Evolutionary conservation across 2,113 vertebrate species (phyloP).

Genomic region (Siniperca chuatsi): DNA sequence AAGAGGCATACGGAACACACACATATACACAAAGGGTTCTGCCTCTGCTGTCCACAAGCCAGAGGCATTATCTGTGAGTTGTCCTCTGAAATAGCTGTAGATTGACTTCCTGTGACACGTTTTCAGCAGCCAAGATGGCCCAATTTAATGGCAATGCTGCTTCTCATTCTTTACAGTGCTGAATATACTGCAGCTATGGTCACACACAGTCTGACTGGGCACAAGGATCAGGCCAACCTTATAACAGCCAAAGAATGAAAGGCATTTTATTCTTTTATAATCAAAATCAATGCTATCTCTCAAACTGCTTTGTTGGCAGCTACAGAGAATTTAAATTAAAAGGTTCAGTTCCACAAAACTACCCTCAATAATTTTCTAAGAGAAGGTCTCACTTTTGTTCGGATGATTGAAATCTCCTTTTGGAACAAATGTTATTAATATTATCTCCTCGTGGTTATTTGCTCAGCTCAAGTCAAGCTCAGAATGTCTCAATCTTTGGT

Average conservation of each 20-base stretch:
- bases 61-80: conserved; percentile 54
- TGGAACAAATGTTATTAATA: conserved; percentile 37
- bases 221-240: conserved; percentile 32
- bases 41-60: conserved; percentile 38
- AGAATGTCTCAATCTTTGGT: conserved; percentile 21
- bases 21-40: conserved; percentile 39
- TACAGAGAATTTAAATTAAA: conserved; percentile 44
- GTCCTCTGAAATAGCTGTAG: conserved; percentile 18
- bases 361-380: conserved; percentile 13
- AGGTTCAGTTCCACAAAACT: conserved; percentile 42
- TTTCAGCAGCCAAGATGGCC: conserved; percentile 15
- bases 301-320: conserved; percentile 36
- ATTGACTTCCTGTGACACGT: conserved; percentile 6
- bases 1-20: conserved; percentile 12
- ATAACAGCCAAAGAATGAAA: conserved; percentile 50
- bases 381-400: conserved; percentile 39
- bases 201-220: conserved; percentile 47
- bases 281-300: conserved; percentile 50
- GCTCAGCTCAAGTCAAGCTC: conserved; percentile 20
- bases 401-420: conserved; percentile 33
- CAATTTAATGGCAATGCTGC: conserved; percentile 17
- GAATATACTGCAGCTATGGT: conserved; percentile 37
- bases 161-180: neutral
- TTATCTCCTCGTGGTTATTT: conserved; percentile 51
- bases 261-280: conserved; percentile 42